Conservation (phyloP, 2,113 vertebrate genomes). For the Dolichotis patagonum region DNA sequence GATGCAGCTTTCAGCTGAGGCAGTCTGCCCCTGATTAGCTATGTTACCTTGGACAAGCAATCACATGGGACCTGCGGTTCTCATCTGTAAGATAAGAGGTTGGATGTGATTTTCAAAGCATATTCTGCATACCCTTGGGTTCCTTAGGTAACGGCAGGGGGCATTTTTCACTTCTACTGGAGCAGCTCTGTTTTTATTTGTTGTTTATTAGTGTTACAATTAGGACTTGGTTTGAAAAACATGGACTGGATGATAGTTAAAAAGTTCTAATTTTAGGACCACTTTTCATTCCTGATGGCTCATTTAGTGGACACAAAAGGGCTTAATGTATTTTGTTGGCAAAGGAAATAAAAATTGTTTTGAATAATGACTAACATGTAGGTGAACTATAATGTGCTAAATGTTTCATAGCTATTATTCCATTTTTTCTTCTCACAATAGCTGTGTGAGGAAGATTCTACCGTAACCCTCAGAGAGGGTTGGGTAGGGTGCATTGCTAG, state of each 20-base stretch:
- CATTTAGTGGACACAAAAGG: neutral
- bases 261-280: neutral
- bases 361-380: neutral
- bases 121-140: neutral
- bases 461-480: neutral
- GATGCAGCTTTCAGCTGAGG: neutral
- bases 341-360: neutral
- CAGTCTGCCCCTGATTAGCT: neutral
- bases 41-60: neutral
- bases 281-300: neutral
- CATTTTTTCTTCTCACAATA: neutral
- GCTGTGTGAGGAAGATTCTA: neutral
- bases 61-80: neutral
- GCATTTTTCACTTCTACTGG: neutral
- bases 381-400: neutral
- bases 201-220: neutral
- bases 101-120: neutral
- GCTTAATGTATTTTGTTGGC: conserved; percentile 18
- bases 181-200: neutral
- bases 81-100: neutral
- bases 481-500: neutral
- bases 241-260: neutral
- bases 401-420: neutral
- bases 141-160: neutral
- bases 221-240: neutral